phyloP scores from a whole-genome alignment of 2,113 vertebrate species.

The Pristiophorus japonicus region DNA sequence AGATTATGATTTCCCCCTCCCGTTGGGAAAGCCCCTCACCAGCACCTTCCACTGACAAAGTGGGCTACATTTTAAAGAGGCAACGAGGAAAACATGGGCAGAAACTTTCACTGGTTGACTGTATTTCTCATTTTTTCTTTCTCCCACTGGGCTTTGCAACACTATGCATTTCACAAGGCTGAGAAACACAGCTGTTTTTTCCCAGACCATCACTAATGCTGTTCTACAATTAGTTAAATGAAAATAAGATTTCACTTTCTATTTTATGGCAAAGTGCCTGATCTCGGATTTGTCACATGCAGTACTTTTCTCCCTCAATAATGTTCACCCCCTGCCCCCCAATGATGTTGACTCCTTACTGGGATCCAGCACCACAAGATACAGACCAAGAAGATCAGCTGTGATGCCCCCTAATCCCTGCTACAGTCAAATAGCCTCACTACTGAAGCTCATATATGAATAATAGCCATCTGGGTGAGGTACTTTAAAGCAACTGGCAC shows the following conservation, averaged over 20 bases:
- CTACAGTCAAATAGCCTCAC: not conserved
- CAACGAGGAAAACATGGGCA: not conserved
- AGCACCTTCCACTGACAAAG: not conserved
- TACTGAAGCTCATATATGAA: not conserved
- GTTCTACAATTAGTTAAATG: not conserved
- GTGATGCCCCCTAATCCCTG: not conserved
- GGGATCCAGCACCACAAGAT: not conserved
- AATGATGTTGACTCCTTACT: too few relatives aligned
- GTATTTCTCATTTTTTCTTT: not conserved
- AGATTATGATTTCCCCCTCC: not conserved
- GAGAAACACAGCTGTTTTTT: not conserved
- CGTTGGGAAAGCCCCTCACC: not conserved
- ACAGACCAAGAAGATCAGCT: not conserved
- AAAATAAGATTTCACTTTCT: too few relatives aligned
- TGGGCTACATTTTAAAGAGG: not conserved
- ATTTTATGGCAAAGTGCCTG: too few relatives aligned
- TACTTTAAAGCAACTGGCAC: not conserved
- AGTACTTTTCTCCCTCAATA: too few relatives aligned
- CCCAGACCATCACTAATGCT: not conserved
- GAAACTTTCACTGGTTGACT: not conserved
- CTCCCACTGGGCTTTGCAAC: not conserved
- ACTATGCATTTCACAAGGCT: not conserved
- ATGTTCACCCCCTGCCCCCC: too few relatives aligned
- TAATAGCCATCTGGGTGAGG: not conserved
- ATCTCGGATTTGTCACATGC: not conserved